phyloP scores from a whole-genome alignment of 92 coral and sea anemone genomes.

The Zoanthus sansibaricus region DNA sequence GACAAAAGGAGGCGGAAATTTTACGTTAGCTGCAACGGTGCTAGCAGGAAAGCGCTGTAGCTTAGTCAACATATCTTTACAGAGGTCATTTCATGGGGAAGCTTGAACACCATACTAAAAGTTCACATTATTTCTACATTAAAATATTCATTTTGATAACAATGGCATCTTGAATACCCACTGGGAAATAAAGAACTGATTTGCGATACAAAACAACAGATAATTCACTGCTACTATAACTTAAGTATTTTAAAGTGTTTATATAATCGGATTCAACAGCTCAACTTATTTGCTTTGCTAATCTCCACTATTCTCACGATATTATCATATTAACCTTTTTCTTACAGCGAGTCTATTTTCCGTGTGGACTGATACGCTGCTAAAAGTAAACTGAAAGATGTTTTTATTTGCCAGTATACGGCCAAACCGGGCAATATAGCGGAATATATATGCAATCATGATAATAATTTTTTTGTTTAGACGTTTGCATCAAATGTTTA shows the following conservation, averaged over 20 bases:
- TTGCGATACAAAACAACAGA: not conserved
- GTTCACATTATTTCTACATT: not conserved
- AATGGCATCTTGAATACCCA: no score
- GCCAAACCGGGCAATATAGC: not conserved
- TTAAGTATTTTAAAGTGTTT: not conserved
- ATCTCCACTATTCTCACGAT: not conserved
- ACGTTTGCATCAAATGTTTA: not conserved
- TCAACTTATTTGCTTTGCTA: not conserved
- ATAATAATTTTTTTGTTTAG: not conserved
- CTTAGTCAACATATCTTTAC: not conserved
- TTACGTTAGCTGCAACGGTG: not conserved
- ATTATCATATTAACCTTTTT: not conserved
- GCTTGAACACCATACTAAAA: not conserved
- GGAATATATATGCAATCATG: not conserved
- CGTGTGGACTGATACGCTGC: not conserved
- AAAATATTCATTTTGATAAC: not conserved
- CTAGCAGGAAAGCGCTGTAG: not conserved
- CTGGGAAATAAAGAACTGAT: not conserved
- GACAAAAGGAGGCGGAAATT: not conserved
- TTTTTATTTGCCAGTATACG: not conserved
- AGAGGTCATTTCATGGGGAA: slow-evolving; percentile 9
- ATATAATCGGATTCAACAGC: not conserved
- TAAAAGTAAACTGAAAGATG: not conserved
- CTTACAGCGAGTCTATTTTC: not conserved
- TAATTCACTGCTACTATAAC: not conserved